Evolutionary conservation across 2,888 invertebrate genomes (phyloP).

Genomic region (Epirrhoe alternata): DNA sequence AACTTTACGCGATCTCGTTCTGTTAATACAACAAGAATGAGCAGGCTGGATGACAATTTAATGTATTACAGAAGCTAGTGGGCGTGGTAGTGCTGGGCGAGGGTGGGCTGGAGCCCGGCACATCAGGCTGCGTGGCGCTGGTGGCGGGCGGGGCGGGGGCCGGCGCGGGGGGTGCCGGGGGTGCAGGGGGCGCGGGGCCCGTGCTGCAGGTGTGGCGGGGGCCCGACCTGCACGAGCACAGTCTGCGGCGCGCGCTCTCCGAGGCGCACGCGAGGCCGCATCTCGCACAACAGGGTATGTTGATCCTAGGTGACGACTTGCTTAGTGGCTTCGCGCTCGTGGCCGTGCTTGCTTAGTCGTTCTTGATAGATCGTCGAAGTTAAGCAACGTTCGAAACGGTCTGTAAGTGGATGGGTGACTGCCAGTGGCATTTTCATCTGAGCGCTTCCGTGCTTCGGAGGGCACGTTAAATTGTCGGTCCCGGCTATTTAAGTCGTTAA

Average conservation of each 20-base stretch:
- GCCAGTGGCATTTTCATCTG: too few species aligned
- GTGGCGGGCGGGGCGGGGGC: conserved; percentile 73
- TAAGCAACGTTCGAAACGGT: too few species aligned
- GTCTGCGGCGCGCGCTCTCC: conserved; percentile 89
- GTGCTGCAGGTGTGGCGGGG: conserved; percentile 93
- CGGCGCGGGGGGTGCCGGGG: conserved; percentile 55
- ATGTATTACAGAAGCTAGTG: conserved; percentile 85
- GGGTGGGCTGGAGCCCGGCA: conserved; percentile 78
- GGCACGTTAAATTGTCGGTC: too few species aligned
- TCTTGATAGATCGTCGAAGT: too few species aligned
- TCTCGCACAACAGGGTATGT: conserved; percentile 42
- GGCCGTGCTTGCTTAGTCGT: too few species aligned
- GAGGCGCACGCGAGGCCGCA: conserved; percentile 72
- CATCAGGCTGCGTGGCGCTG: conserved; percentile 82
- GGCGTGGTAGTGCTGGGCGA: conserved; percentile 87
- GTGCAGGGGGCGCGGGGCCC: conserved; percentile 86
- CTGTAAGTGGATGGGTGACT: too few species aligned
- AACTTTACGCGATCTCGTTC: too few species aligned
- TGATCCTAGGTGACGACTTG: neutral
- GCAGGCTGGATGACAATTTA: too few species aligned
- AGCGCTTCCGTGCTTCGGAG: too few species aligned
- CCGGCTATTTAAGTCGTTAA: too few species aligned
- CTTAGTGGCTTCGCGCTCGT: too few species aligned
- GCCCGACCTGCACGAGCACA: conserved; percentile 90
- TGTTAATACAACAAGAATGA: too few species aligned